Evolutionary conservation across 2,797 vertebrate species (phyloP).

Genomic region (Notamacropus eugenii): DNA sequence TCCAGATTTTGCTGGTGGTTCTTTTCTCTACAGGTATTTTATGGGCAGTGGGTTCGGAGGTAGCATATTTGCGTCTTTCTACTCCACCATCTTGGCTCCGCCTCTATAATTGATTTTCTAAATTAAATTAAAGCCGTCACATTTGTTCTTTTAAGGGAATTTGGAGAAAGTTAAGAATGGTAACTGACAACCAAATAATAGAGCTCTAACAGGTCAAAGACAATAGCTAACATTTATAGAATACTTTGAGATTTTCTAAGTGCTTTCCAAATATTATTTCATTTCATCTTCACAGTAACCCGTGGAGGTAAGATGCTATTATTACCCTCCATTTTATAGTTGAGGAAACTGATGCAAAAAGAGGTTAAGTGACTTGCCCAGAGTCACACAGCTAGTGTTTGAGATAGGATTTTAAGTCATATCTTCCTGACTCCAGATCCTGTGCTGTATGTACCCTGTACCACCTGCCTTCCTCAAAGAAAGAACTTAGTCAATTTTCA

Average conservation of each 20-base stretch:
- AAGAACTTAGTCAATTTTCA: too few species aligned
- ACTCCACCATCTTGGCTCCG: too few species aligned
- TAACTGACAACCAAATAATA: neutral
- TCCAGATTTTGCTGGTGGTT: too few species aligned
- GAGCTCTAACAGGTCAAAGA: slow-evolving; percentile 28
- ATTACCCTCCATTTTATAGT: neutral
- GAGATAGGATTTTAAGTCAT: neutral
- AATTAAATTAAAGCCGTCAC: neutral
- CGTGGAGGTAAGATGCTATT: neutral
- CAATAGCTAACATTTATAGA: neutral
- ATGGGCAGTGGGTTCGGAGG: too few species aligned
- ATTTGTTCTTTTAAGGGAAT: slow-evolving; percentile 17
- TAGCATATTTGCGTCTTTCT: too few species aligned
- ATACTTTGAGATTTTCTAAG: slow-evolving; percentile 9
- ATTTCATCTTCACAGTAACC: slow-evolving; percentile 15
- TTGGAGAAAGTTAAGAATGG: neutral
- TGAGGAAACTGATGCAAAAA: neutral
- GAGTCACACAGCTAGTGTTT: neutral
- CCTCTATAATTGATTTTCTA: slow-evolving; percentile 7
- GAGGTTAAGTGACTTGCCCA: neutral
- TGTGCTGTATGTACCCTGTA: neutral
- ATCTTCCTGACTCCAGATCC: neutral
- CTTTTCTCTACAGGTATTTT: too few species aligned
- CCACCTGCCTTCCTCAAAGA: neutral
- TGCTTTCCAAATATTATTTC: slow-evolving; percentile 39